phyloP scores from a whole-genome alignment of 2,888 invertebrate species.

The Cephus sareptanus region DNA sequence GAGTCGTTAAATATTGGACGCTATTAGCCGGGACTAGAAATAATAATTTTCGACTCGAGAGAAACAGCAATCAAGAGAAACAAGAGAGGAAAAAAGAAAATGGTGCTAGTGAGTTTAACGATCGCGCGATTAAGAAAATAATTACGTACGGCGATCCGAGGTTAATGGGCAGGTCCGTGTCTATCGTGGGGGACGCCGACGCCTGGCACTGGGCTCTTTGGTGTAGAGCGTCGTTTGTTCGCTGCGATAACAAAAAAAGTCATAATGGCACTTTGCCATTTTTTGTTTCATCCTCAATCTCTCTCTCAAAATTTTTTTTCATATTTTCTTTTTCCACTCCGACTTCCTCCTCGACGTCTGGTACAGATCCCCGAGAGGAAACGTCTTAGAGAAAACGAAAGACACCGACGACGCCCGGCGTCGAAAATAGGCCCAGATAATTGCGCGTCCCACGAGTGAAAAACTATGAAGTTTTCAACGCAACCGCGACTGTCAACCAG shows the following conservation, averaged over 20 bases:
- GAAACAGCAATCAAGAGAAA: neutral
- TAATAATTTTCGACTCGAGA: neutral
- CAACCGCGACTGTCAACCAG: neutral
- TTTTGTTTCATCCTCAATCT: neutral
- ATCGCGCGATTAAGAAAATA: slow-evolving; percentile 19
- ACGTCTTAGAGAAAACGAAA: neutral
- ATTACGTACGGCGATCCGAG: slow-evolving; percentile 1
- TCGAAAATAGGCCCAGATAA: neutral
- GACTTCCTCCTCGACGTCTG: neutral
- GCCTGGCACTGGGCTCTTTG: neutral
- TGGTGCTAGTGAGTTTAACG: slow-evolving; percentile 9
- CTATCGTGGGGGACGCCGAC: neutral
- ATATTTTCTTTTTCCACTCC: neutral
- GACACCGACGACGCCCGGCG: neutral
- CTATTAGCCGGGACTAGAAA: neutral
- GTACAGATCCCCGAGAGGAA: neutral
- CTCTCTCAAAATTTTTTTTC: neutral
- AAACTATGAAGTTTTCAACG: neutral
- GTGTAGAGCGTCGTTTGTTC: neutral
- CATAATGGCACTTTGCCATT: neutral
- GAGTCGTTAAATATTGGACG: neutral
- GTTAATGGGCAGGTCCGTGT: slow-evolving; percentile 5
- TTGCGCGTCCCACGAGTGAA: neutral
- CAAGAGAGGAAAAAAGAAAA: neutral
- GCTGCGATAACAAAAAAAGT: neutral